Base-by-base conservation (phyloP, 2,113 vertebrate genomes). In the Pholis gunnellus region DNA sequence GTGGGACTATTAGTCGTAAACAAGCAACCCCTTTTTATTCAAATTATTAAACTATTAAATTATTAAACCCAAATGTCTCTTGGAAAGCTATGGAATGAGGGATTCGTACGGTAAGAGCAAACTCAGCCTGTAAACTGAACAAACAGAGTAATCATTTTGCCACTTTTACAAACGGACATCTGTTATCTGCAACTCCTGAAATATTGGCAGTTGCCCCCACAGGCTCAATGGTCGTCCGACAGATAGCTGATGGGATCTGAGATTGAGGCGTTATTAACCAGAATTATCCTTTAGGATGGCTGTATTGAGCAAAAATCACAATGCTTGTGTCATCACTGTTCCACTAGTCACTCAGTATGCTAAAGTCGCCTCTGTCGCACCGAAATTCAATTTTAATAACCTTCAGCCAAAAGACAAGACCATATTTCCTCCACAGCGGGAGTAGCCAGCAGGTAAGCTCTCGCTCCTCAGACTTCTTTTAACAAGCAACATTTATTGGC, bases 371-470 rank as follows among this genome's bases (percentile, higher is more conserved):
- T 72, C 57, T 40, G 60, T 81, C n/a, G n/a, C 67, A 68, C 22
- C 27, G 71, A 77, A 75, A 83, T 77, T 89, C 64, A 77, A 80
- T 86, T 88, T 83, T 71, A 79, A 82, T 73, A 82, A 83, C 69
- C 46, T 15, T 82, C 63, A 80, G 79, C 46, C 64, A 75, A 84
- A 31, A 85, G 75, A 59, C 75, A 72, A 71, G 69, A 38, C 64
- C 77, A 61, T 75, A 80, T 90, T 88, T 87, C 79, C 81, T 81
- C 60, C 84, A 60, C 82, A 84, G 84, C 5, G 0, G 76, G 80
- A 69, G 65, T 38, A 77, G 84, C 68, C 83, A 87, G 72, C 82
- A 90, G 89, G 88, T 88, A 65, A 69, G 27, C 61, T 13, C 70
- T 64, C 59, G 57, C n/a, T 80, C 56, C 71, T 61, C 78, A 85